Base-by-base conservation (phyloP, 2,113 vertebrate species). In the Perca fluviatilis region DNA sequence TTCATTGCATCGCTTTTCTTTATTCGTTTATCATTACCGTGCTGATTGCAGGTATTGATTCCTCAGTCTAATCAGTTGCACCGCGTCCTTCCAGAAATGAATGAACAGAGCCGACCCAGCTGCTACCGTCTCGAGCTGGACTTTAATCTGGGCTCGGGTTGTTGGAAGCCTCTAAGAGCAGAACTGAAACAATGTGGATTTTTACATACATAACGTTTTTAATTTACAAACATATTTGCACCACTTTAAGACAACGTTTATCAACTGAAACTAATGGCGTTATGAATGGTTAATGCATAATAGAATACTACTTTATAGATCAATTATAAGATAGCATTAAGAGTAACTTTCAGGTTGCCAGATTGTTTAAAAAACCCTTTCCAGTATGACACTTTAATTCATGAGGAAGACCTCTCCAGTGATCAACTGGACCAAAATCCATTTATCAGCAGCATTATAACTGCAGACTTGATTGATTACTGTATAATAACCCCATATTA, bases 1-100 rank as follows among this genome's bases (percentile, higher is more conserved):
- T 84, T 85, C 80, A n/a, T 33, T 40, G 67, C 67, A 88, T 84
- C 71, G 77, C 80, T 69, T 86, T 77, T 88, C 69, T 80, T 90
- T 85, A 86, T 74, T 82, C 83, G 86, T 91, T 86, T 81, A 80
- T 91, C 89, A 88, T 89, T 86, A 74, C 61, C 7, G 56, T 4
- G 74, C 89, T 94, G 91, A 94, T 92, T 94, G 90, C 86, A 62
- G 43, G 60, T 91, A 93, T 93, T 79, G 93, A 94, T 92, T 88
- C 77, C 83, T 85, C 91, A 69, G 76, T 90, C 27, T 81, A 83
- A 92, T 91, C 90, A 89, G 77, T 51, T 25, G 71, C 84, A 13
- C 40, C 61, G 51, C 76, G 21, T 68, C 49, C 76, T 50, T 30
- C 30, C 68, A n/a, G 78, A 89, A 85, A 91, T 93, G 83, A 87